Conservation (phyloP, 2,888 invertebrate species). For the Creontiades dilutus region DNA sequence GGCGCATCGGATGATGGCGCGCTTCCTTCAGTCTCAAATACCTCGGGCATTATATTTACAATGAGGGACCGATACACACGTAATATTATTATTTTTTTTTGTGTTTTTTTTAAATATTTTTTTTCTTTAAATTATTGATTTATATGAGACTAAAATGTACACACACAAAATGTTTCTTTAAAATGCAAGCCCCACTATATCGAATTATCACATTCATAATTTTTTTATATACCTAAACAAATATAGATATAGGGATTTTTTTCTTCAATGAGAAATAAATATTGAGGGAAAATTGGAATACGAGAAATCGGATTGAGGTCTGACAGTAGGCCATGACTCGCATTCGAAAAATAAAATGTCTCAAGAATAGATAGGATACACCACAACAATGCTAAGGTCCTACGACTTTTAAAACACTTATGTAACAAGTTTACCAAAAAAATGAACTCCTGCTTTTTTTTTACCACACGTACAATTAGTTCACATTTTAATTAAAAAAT, state of each 20-base stretch:
- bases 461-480: slow-evolving; percentile 72
- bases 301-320: slow-evolving; percentile 62
- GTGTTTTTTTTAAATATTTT: slow-evolving; percentile 75
- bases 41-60: slow-evolving; percentile 75
- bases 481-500: slow-evolving; percentile 40
- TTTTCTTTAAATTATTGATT: slow-evolving; percentile 73
- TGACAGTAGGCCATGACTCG: slow-evolving; percentile 61
- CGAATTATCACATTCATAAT: slow-evolving; percentile 80
- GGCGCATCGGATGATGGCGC: slow-evolving; percentile 72
- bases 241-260: slow-evolving; percentile 27
- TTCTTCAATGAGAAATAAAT: slow-evolving; percentile 54
- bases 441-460: slow-evolving; percentile 72
- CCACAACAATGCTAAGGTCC: slow-evolving; percentile 71
- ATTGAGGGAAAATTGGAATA: slow-evolving; percentile 50
- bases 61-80: slow-evolving; percentile 73
- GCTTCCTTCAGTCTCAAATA: slow-evolving; percentile 80
- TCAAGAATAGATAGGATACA: slow-evolving; percentile 57
- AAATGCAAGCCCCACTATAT: slow-evolving; percentile 78
- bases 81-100: slow-evolving; percentile 74
- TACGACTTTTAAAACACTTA: slow-evolving; percentile 69
- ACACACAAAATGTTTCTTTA: slow-evolving; percentile 73
- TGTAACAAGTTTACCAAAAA: slow-evolving; percentile 65
- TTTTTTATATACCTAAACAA: slow-evolving; percentile 74
- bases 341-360: slow-evolving; percentile 16
- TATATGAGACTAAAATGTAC: slow-evolving; percentile 74